A percentile compares a stretch with the other conserved stretches of the same genome.
phyloP scores from a whole-genome alignment of 1,140 invertebrate genomes.

The Drosophila takahashii region DNA sequence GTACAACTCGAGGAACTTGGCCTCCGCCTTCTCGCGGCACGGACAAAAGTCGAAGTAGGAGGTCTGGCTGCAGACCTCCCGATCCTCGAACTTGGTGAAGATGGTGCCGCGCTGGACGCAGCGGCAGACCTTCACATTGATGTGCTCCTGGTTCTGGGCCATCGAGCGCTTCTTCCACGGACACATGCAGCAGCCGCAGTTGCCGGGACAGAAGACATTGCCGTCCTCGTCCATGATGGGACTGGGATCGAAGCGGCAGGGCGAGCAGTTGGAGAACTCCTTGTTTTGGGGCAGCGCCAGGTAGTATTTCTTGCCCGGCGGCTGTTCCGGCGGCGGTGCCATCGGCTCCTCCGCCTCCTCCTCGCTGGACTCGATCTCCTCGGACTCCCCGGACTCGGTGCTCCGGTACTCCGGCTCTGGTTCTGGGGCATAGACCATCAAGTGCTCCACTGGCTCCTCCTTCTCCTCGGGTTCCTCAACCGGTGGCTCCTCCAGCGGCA shows the following conservation, averaged over 20 bases:
- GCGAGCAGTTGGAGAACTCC: constrained; percentile 70
- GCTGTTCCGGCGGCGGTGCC: neutral
- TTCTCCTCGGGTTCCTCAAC: neutral
- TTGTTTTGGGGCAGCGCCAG: constrained; percentile 71
- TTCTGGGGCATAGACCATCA: neutral
- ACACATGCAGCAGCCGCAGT: constrained; percentile 80
- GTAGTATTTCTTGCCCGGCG: constrained; percentile 37
- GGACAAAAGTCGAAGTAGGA: constrained; percentile 81
- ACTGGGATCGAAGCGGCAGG: constrained; percentile 73
- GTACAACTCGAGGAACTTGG: constrained; percentile 70
- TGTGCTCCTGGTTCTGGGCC: constrained; percentile 36
- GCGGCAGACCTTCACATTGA: constrained; percentile 73
- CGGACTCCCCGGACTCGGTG: neutral
- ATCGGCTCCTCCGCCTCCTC: neutral
- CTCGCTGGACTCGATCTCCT: neutral
- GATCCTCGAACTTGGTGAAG: constrained; percentile 54
- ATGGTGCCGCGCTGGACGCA: constrained; percentile 68
- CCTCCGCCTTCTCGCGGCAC: constrained; percentile 77
- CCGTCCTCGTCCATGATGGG: constrained; percentile 75
- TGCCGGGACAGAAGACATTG: constrained; percentile 74
- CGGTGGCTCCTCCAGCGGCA: neutral
- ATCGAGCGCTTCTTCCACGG: constrained; percentile 59
- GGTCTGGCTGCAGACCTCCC: constrained; percentile 58
- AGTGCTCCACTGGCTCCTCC: neutral
- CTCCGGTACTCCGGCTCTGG: neutral